Percentiles rank a stretch among this genome's conserved stretches.
phyloP scores from a whole-genome alignment of 2,888 invertebrate genomes.

The Abrostola triplasia region DNA sequence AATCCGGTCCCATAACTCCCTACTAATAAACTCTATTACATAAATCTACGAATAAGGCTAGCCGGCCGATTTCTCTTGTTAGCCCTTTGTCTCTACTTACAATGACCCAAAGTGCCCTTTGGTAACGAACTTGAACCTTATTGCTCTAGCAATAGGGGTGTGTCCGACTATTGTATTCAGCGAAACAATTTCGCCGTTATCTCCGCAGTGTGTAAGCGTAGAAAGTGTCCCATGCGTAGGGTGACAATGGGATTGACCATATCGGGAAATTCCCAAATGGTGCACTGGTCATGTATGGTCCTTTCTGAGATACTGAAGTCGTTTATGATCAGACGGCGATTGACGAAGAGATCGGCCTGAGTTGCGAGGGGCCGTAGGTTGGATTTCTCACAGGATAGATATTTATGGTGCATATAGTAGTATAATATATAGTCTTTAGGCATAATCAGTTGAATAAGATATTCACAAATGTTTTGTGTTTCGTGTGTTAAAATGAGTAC shows the following conservation, averaged over 20 bases:
- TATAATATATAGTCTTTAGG: too few species aligned
- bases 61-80: constrained; percentile 72
- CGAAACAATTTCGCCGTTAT: constrained; percentile 72
- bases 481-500: too few species aligned
- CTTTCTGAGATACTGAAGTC: too few species aligned
- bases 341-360: too few species aligned
- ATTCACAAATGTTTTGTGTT: too few species aligned
- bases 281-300: background rate
- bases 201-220: constrained; percentile 72
- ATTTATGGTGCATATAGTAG: too few species aligned
- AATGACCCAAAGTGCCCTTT: constrained; percentile 56
- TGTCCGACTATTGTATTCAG: constrained; percentile 60
- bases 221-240: constrained; percentile 79
- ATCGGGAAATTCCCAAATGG: constrained; percentile 6
- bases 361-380: too few species aligned
- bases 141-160: constrained; percentile 57
- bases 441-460: too few species aligned
- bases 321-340: too few species aligned
- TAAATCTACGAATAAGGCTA: constrained; percentile 73
- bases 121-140: constrained; percentile 66
- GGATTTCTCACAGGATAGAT: too few species aligned
- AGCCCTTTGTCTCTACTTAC: constrained; percentile 65
- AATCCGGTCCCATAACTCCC: constrained; percentile 46
- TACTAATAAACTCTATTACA: constrained; percentile 60
- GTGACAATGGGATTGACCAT: constrained; percentile 55